Percentiles rank a stretch among this genome's conserved stretches.
phyloP scores from a whole-genome alignment of 2,888 invertebrate genomes.

The Luperina nickerlii region DNA sequence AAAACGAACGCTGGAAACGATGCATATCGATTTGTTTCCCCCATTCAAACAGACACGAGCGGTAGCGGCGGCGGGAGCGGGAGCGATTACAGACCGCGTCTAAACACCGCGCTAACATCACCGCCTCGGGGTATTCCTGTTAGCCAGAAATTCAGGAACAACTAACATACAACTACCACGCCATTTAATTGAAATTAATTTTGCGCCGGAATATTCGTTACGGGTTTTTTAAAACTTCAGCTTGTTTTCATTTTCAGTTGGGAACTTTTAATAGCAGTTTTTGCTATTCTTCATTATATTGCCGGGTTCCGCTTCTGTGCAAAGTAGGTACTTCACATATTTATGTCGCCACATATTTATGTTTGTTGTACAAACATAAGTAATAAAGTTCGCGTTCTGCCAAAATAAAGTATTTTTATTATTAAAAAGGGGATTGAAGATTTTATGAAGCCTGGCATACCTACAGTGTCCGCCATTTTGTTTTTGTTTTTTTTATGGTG shows the following conservation, averaged over 20 bases:
- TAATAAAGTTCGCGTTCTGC: not conserved
- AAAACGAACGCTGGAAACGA: slow-evolving; percentile 66
- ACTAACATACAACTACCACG: slow-evolving; percentile 39
- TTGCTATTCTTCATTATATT: slow-evolving; percentile 20
- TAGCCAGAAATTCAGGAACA: slow-evolving; percentile 51
- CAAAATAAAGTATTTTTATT: not conserved
- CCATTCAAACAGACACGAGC: slow-evolving; percentile 45
- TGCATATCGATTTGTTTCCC: slow-evolving; percentile 68
- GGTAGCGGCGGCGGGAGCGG: slow-evolving; percentile 10
- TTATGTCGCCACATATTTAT: not conserved
- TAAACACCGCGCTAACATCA: slow-evolving; percentile 40
- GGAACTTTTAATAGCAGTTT: slow-evolving; percentile 27
- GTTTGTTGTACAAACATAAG: not conserved
- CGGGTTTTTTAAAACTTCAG: slow-evolving; percentile 15
- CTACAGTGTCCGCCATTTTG: no score
- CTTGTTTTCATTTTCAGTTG: slow-evolving; percentile 32
- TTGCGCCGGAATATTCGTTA: slow-evolving; percentile 37
- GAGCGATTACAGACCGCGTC: slow-evolving; percentile 24
- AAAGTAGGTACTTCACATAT: slow-evolving; percentile 1
- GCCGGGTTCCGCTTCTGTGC: not conserved
- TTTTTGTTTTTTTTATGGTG: not conserved
- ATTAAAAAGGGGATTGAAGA: not conserved
- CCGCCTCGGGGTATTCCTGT: slow-evolving; percentile 52
- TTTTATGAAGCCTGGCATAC: not conserved
- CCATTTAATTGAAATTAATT: slow-evolving; percentile 62